These are phyloP conservation scores for Chlorodrepanis virens DNA, from an alignment of 2,113 vertebrate genomes.

Conservation along the genomic window DNA sequence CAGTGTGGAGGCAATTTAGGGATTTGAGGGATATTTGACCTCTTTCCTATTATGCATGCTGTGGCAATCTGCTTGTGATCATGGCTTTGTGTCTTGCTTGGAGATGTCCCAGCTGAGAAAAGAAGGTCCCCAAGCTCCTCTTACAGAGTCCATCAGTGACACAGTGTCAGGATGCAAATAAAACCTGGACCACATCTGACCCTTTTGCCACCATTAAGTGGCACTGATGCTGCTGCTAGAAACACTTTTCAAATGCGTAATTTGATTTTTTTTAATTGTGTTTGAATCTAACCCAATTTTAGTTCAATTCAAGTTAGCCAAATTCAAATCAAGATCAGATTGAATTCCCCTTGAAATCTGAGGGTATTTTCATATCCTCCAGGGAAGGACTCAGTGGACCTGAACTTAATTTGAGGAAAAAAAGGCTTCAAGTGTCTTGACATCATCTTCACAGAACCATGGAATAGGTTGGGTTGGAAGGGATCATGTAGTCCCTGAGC, in stretches of 20 bases:
- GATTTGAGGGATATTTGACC: not conserved
- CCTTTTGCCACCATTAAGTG: not conserved
- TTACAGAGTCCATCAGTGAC: not conserved
- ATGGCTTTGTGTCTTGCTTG: not conserved
- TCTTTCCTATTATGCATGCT: not conserved
- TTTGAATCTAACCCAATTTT: not conserved
- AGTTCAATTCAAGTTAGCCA: not conserved
- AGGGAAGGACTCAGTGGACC: not conserved
- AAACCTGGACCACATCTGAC: not conserved
- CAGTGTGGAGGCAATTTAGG: not conserved
- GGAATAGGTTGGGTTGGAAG: not conserved
- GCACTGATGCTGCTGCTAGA: not conserved
- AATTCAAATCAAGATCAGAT: not conserved
- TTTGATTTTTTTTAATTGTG: not conserved
- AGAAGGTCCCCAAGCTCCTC: not conserved
- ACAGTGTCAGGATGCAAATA: not conserved
- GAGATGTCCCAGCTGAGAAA: not conserved
- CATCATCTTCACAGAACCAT: not conserved
- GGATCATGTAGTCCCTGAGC: not conserved
- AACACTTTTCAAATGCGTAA: not conserved
- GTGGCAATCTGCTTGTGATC: not conserved
- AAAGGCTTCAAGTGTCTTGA: not conserved
- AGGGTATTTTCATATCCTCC: not conserved
- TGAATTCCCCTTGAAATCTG: not conserved
- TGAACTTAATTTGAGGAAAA: not conserved